Conservation (phyloP, 64 coral and sea anemone species). For the Catalaphyllia jardinei region DNA sequence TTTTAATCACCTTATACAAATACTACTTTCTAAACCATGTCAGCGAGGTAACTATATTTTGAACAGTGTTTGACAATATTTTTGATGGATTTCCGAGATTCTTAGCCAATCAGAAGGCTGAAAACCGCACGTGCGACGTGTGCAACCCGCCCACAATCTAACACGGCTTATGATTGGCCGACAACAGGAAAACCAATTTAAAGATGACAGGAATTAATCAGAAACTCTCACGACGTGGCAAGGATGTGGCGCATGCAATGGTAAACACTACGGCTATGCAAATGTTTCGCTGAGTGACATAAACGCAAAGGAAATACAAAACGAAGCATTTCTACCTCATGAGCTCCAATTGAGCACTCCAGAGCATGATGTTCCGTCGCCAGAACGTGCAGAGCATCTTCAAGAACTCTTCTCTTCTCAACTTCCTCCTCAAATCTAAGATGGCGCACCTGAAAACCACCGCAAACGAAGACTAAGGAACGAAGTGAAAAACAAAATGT, state of each 20-base stretch:
- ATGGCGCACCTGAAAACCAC: conserved; percentile 65
- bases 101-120: background rate
- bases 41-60: background rate
- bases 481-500: background rate
- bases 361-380: conserved; percentile 96
- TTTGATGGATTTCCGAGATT: background rate
- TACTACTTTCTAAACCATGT: background rate
- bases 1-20: background rate
- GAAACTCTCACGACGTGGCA: background rate
- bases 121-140: background rate
- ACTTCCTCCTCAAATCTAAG: conserved; percentile 93
- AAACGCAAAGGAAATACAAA: background rate
- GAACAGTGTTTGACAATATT: background rate
- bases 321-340: conserved; percentile 22
- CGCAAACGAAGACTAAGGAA: background rate
- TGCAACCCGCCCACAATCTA: background rate
- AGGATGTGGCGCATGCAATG: background rate
- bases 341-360: conserved; percentile 80
- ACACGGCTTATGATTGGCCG: background rate
- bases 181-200: background rate
- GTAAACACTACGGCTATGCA: conserved; percentile 4
- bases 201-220: background rate
- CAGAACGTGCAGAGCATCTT: conserved; percentile 94
- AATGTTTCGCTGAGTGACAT: background rate
- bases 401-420: conserved; percentile 87